Conservation (phyloP, 2,797 vertebrate species). For the Dryobates pubescens region DNA sequence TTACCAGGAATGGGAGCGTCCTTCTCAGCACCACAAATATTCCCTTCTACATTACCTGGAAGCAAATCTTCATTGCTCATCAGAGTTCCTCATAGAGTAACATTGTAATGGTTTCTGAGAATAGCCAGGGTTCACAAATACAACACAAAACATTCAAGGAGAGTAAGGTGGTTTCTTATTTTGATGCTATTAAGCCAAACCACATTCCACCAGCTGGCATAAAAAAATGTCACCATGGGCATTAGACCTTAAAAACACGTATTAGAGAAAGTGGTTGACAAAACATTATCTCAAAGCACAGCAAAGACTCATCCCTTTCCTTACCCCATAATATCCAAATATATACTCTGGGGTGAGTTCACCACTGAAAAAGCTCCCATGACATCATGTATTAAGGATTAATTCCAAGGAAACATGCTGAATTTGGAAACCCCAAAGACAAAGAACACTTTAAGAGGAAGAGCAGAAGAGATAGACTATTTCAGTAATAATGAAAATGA, state of each 20-base stretch:
- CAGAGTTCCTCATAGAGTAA: not conserved
- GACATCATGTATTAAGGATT: not conserved
- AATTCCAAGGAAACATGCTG: not conserved
- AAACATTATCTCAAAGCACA: not conserved
- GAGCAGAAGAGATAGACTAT: not conserved
- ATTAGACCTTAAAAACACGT: not conserved
- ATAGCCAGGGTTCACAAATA: not conserved
- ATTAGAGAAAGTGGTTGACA: not conserved
- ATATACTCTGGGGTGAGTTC: not conserved
- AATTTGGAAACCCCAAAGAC: not conserved
- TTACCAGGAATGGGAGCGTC: not conserved
- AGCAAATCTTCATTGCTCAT: not conserved
- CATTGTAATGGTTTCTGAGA: not conserved
- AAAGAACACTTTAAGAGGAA: not conserved
- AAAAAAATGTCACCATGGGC: not conserved
- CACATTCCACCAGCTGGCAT: not conserved
- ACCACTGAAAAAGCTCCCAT: not conserved
- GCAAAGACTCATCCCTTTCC: not conserved
- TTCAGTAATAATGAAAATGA: not conserved
- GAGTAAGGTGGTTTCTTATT: not conserved
- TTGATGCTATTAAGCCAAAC: slow-evolving; percentile 12
- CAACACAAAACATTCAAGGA: not conserved
- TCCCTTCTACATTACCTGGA: not conserved
- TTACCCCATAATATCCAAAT: not conserved
- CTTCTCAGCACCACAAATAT: not conserved